Conservation (phyloP, 2,113 vertebrate genomes). For the Myotis davidii region DNA sequence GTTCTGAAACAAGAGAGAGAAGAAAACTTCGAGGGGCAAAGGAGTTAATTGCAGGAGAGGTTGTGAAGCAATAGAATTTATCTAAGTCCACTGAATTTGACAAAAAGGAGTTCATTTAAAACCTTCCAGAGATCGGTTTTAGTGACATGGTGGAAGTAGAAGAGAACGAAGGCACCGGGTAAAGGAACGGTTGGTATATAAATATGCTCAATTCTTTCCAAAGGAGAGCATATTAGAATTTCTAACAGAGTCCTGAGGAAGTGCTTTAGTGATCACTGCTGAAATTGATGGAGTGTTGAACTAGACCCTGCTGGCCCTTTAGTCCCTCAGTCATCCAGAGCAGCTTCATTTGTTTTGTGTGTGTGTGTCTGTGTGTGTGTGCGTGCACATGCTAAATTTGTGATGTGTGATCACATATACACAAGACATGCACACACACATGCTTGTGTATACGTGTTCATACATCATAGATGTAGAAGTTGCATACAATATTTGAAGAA, state of each 20-base stretch:
- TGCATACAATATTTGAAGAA: not conserved
- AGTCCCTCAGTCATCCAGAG: not conserved
- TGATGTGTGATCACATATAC: too few species aligned
- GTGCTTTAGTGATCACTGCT: not conserved
- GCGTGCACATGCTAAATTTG: too few species aligned
- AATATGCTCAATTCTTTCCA: not conserved
- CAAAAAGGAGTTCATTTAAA: not conserved
- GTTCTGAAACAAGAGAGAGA: not conserved
- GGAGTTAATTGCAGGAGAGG: not conserved
- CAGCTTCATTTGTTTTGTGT: not conserved
- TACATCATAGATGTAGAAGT: not conserved
- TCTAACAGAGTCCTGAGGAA: not conserved
- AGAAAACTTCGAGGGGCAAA: not conserved
- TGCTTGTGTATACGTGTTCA: not conserved
- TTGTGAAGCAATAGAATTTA: not conserved
- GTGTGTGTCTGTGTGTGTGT: too few species aligned
- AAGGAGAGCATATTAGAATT: not conserved
- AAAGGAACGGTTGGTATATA: not conserved
- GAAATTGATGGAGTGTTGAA: not conserved
- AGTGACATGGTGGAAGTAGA: not conserved
- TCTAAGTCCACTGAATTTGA: not conserved
- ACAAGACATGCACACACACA: not conserved
- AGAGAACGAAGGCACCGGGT: not conserved
- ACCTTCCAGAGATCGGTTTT: not conserved
- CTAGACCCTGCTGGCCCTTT: not conserved